These are phyloP conservation scores for Dinothrombium tinctorium DNA, from an alignment of 1,140 invertebrate genomes.

Conservation along the genomic window DNA sequence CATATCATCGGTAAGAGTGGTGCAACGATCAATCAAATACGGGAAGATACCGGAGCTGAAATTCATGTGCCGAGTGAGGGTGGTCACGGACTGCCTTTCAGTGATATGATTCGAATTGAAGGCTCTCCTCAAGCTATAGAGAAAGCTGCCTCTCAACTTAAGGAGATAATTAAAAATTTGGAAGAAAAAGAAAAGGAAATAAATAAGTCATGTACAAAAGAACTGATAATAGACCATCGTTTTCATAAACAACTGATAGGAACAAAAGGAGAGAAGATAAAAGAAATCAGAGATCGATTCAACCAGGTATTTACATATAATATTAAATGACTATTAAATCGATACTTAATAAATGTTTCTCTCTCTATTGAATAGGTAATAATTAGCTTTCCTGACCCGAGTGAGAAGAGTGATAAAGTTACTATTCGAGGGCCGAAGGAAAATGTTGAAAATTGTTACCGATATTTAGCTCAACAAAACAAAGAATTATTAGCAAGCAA, in stretches of 20 bases:
- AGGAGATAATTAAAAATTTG: slow-evolving; percentile 36
- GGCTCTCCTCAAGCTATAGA: slow-evolving; percentile 62
- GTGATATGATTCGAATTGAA: slow-evolving; percentile 63
- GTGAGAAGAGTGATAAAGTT: slow-evolving; percentile 70
- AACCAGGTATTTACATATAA: slow-evolving; percentile 31
- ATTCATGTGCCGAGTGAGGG: slow-evolving; percentile 66
- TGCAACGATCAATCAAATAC: slow-evolving; percentile 40
- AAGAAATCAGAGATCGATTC: slow-evolving; percentile 74
- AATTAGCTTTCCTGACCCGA: slow-evolving; percentile 60
- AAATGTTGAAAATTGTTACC: slow-evolving; percentile 81
- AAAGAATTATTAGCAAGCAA: slow-evolving; percentile 75
- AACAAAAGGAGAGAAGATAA: slow-evolving; percentile 73
- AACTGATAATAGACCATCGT: slow-evolving; percentile 81
- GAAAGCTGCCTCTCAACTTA: slow-evolving; percentile 47
- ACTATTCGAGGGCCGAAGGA: slow-evolving; percentile 79
- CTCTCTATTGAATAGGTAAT: slow-evolving; percentile 32
- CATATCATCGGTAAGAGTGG: slow-evolving; percentile 93
- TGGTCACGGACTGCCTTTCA: slow-evolving; percentile 33
- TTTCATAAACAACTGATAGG: slow-evolving; percentile 85
- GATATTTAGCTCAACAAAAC: slow-evolving; percentile 55
- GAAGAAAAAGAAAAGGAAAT: slow-evolving; percentile 28
- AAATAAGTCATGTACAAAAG: slow-evolving; percentile 84
- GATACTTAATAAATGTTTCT: background rate
- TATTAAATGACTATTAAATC: background rate
- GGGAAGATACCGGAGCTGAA: slow-evolving; percentile 57